A percentile compares a stretch with the other conserved stretches of the same genome.
phyloP scores from a whole-genome alignment of 2,113 vertebrate species.

The Enhydra lutris region DNA sequence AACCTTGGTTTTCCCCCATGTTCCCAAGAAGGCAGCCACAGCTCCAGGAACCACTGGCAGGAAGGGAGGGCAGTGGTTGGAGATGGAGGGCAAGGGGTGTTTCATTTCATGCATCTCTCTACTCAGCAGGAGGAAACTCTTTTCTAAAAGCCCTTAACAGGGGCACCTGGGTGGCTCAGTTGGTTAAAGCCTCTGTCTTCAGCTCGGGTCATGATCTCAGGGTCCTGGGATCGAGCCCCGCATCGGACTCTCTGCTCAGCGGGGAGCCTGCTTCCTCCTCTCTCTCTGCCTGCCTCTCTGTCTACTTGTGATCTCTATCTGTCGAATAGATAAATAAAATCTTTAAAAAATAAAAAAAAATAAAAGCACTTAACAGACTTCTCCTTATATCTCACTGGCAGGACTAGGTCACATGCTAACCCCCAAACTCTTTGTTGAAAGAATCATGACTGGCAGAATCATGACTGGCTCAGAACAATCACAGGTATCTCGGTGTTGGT shows the following conservation, averaged over 20 bases:
- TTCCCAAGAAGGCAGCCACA: neutral
- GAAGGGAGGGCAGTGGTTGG: neutral
- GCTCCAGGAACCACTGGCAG: neutral
- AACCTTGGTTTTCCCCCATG: neutral
- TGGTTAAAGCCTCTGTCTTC: too few relatives aligned
- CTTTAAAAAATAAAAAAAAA: too few relatives aligned
- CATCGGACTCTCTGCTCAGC: too few relatives aligned
- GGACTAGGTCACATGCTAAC: neutral
- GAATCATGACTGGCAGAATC: too few relatives aligned
- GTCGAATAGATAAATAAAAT: too few relatives aligned
- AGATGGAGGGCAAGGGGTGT: neutral
- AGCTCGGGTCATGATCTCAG: too few relatives aligned
- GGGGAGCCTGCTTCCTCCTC: too few relatives aligned
- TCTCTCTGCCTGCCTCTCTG: too few relatives aligned
- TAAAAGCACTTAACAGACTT: neutral
- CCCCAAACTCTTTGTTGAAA: neutral
- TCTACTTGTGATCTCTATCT: too few relatives aligned
- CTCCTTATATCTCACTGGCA: neutral
- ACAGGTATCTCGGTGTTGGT: neutral
- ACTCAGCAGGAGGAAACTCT: neutral
- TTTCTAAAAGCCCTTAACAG: neutral
- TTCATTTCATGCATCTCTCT: neutral
- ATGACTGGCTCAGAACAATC: neutral
- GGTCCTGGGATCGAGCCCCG: too few relatives aligned
- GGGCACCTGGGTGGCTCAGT: too few relatives aligned